Base-by-base conservation (phyloP, 2,797 vertebrate genomes). In the Onychomys torridus region DNA sequence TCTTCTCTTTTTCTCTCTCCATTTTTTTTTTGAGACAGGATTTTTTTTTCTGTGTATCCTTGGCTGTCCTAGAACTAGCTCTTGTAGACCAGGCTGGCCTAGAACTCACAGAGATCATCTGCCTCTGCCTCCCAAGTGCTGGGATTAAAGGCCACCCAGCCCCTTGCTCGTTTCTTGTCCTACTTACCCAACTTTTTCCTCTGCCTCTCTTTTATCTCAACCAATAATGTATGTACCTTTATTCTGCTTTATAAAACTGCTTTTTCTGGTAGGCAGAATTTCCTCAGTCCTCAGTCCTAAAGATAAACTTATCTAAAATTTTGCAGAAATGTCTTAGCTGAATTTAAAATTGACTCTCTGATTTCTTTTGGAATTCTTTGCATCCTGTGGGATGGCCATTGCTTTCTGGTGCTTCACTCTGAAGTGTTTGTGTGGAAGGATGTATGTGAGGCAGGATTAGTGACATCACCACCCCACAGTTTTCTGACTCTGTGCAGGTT, bases 211-310 rank as follows among this genome's bases (percentile, higher is more conserved):
- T 59, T n/a, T 40, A 6, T 49, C 40, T 88, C 25, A 83, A 21
- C 29, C 46, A 61, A 57, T 17, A 69, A 23, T 16, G 29, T 59
- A 40, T n/a, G 25, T 3, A 4, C 16, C 40, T 77, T 49, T 81
- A 82, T 78, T 32, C 71, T 52, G 37, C 52, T 93, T 79, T 84
- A 34, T 46, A 12, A 84, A 61, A 59, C 71, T 52, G 40, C 12
- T 91, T 59, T 96, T 65, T 65, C 52, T 34, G 29, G 14, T 61
- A 34, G 95, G 57, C 29, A 89, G 91, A 94, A 73, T 91, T 84
- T 81, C 25, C 40, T 84, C 65, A 88, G 2, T 12, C 19, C 32
- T 90, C 40, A 67, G 16, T 76, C 27, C 34, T 79, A 4, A 52
- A 90, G 73, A 43, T 52, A 13, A 52, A 13, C 49, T 52, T 52